Base-by-base conservation (phyloP, 2,797 vertebrate species). In the Hybognathus amarus region DNA sequence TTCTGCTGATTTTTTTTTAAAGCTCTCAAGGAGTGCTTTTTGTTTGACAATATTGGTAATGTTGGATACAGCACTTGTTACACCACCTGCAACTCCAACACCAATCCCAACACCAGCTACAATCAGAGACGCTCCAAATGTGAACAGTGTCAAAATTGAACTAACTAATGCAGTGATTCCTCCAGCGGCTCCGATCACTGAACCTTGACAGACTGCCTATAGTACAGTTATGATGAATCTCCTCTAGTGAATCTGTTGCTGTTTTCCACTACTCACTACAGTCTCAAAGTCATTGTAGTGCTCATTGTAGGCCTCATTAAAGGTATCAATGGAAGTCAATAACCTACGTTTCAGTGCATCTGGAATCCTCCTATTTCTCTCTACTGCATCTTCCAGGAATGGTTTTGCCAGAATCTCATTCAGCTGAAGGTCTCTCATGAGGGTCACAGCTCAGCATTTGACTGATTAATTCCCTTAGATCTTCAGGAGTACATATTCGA, bases 91-190 rank as follows among this genome's bases (percentile, higher is more conserved):
- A 4, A 40, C 56, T 7, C 73, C 69, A 2, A 85, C 40, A 4
- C 47, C 66, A 0, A 83, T 17, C 2, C 87, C 84, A 20, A 81
- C 38, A 0, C 40, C 61, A 0, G 36, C 30, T 0, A 85, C 71
- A 22, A 89, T 84, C 66, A 87, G 12, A 7, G 84, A 87, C 0
- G 47, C 40, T 3, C 85, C 86, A 15, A 86, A 42, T 6, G 77
- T 78, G 24, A 83, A 11, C 2, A 85, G 80, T 36, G 67, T 20
- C 40, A 89, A 24, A 17, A 11, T 1, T 1, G 82, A 30, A 2
- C 77, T 85, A 10, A 69, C 66, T 8, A 85, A 6, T n/a, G 84
- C 45, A 2, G 79, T 70, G 36, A 85, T 83, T 15, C 85, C 85
- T 6, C 83, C 87, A 1, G 73, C 69, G 3, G 69, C 30, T 3